These are phyloP conservation scores for Carduelis carduelis DNA, from an alignment of 2,797 vertebrate species.

Conservation along the genomic window DNA sequence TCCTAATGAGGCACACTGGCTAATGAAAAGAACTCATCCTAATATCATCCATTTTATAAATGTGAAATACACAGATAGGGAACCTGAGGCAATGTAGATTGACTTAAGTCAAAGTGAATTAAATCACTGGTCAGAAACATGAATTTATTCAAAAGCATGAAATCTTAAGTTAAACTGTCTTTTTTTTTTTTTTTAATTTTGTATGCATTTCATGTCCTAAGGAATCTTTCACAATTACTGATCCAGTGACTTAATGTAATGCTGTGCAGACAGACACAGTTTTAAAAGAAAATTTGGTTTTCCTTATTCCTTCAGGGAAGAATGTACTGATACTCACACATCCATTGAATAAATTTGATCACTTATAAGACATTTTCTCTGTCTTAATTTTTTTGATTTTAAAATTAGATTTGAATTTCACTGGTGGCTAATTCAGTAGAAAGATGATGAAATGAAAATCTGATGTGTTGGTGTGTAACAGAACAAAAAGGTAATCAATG, in stretches of 20 bases:
- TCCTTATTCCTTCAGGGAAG: not conserved
- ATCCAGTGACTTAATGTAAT: not conserved
- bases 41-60: not conserved
- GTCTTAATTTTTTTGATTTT: not conserved
- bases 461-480: not conserved
- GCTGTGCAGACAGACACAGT: not conserved
- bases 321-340: not conserved
- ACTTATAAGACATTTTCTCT: not conserved
- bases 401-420: not conserved
- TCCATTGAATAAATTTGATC: not conserved
- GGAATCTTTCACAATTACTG: not conserved
- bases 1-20: not conserved
- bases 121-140: not conserved
- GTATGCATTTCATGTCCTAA: not conserved
- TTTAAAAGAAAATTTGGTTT: not conserved
- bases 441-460: not conserved
- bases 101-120: not conserved
- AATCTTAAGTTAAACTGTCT: not conserved
- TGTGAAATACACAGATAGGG: not conserved
- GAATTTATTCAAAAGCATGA: not conserved
- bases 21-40: not conserved
- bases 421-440: not conserved
- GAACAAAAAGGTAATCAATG: not conserved
- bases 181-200: not conserved
- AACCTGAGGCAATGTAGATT: not conserved